Evolutionary conservation across 2,888 invertebrate species (phyloP).

Genomic region (Enchytraeus crypticus): DNA sequence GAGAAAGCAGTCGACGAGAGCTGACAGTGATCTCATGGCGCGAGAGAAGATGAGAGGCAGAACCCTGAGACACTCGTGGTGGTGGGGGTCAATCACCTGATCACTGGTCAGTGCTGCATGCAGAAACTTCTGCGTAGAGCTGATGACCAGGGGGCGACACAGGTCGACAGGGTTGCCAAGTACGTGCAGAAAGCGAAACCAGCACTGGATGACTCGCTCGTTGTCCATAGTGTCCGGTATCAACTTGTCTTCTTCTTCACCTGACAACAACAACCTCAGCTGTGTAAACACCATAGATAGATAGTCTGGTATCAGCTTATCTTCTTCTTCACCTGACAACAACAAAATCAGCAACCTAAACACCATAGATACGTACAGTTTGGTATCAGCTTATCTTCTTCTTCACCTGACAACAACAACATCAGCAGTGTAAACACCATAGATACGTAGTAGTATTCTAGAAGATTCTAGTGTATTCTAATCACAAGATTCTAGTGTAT

Average conservation of each 20-base stretch:
- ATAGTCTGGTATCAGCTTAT: too few relatives aligned
- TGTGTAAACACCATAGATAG: too few relatives aligned
- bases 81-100: conserved; percentile 71
- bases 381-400: too few relatives aligned
- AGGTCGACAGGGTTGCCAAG: conserved; percentile 89
- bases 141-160: conserved; percentile 50
- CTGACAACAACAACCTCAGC: neutral
- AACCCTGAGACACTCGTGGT: conserved; percentile 56
- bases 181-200: conserved; percentile 88
- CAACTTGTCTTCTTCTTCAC: conserved; percentile 64
- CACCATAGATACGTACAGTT: neutral
- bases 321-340: too few relatives aligned
- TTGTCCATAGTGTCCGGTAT: conserved; percentile 76
- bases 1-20: conserved; percentile 87
- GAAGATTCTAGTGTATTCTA: too few relatives aligned
- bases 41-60: conserved; percentile 82
- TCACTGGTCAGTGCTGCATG: conserved; percentile 74
- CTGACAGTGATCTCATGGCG: conserved; percentile 84
- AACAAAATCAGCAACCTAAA: neutral
- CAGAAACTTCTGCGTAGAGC: conserved; percentile 71
- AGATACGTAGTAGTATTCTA: too few relatives aligned
- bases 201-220: conserved; percentile 77
- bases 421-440: too few relatives aligned
- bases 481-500: too few relatives aligned
- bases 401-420: too few relatives aligned